These are phyloP conservation scores for Lagodon rhomboides DNA, from an alignment of 2,797 vertebrate genomes.

Conservation along the genomic window DNA sequence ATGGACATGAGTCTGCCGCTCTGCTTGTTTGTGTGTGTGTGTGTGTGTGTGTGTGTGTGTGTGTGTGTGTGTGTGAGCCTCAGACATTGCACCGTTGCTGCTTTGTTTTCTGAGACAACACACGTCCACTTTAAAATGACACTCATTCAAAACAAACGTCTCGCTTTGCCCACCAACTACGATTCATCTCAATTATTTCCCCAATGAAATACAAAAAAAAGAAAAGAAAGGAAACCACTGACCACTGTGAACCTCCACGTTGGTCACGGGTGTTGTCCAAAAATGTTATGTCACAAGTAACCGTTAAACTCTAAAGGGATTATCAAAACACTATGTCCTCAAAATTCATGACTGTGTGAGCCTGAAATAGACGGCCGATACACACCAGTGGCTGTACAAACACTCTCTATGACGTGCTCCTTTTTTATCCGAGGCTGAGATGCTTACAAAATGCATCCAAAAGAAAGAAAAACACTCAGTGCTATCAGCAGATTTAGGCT, in stretches of 20 bases:
- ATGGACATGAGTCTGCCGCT: slow-evolving; percentile 63
- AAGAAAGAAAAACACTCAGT: background rate
- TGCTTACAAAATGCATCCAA: background rate
- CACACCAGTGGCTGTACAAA: slow-evolving; percentile 27
- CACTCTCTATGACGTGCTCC: background rate
- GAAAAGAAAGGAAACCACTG: slow-evolving; percentile 24
- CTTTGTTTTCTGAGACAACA: slow-evolving; percentile 74
- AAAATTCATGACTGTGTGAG: slow-evolving; percentile 6
- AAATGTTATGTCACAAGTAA: background rate
- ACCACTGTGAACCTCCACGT: background rate
- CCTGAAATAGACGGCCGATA: slow-evolving; percentile 38
- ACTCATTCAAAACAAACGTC: slow-evolving; percentile 44
- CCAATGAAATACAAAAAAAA: background rate
- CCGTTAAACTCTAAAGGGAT: background rate
- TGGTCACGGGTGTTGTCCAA: background rate
- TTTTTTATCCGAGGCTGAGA: background rate
- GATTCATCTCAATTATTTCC: slow-evolving; percentile 31
- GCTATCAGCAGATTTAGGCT: background rate
- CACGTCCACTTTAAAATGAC: slow-evolving; percentile 49
- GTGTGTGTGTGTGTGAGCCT: slow-evolving; percentile 25
- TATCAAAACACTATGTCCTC: slow-evolving; percentile 35
- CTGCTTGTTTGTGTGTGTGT: slow-evolving; percentile 27
- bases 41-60: slow-evolving; percentile 22
- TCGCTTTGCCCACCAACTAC: slow-evolving; percentile 10
- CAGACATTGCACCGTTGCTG: slow-evolving; percentile 25